Percentiles rank a stretch among this genome's conserved stretches.
phyloP scores from a whole-genome alignment of 2,797 vertebrate genomes.

The Sebastes trivittatus region DNA sequence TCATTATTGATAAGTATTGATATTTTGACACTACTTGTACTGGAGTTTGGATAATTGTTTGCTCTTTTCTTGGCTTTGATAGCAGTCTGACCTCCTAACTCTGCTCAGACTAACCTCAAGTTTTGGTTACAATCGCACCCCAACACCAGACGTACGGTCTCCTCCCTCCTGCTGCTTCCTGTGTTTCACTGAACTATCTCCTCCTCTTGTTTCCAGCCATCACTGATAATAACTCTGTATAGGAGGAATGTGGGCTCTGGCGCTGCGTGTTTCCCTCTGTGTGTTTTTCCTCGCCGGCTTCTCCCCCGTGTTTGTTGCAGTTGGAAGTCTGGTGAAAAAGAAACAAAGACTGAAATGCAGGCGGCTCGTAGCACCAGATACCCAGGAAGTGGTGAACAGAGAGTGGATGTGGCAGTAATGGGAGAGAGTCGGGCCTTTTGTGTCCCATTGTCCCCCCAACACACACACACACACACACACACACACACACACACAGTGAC shows the following conservation, averaged over 20 bases:
- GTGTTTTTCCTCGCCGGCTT: slow-evolving; percentile 20
- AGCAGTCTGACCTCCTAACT: neutral
- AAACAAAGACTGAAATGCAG: slow-evolving; percentile 44
- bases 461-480: neutral
- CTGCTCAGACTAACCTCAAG: neutral
- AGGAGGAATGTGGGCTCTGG: slow-evolving; percentile 39
- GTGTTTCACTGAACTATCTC: slow-evolving; percentile 14
- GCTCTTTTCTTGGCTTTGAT: neutral
- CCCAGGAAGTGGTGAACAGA: slow-evolving; percentile 42
- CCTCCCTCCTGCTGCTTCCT: slow-evolving; percentile 9
- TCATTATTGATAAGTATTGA: too few relatives aligned
- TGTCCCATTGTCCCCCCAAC: slow-evolving; percentile 22
- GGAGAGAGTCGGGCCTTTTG: slow-evolving; percentile 22
- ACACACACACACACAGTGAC: neutral
- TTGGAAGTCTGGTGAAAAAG: slow-evolving; percentile 44
- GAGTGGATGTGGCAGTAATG: slow-evolving; percentile 40
- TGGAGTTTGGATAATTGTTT: neutral
- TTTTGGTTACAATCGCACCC: neutral
- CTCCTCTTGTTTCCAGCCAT: slow-evolving; percentile 22
- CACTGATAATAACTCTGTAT: slow-evolving; percentile 15
- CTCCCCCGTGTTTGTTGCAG: slow-evolving; percentile 49
- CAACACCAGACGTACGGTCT: neutral
- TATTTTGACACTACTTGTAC: too few relatives aligned
- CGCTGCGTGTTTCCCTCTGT: slow-evolving; percentile 11
- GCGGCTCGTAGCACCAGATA: slow-evolving; percentile 28